phyloP scores from a whole-genome alignment of 2,113 vertebrate species.

The Azemiops feae region DNA sequence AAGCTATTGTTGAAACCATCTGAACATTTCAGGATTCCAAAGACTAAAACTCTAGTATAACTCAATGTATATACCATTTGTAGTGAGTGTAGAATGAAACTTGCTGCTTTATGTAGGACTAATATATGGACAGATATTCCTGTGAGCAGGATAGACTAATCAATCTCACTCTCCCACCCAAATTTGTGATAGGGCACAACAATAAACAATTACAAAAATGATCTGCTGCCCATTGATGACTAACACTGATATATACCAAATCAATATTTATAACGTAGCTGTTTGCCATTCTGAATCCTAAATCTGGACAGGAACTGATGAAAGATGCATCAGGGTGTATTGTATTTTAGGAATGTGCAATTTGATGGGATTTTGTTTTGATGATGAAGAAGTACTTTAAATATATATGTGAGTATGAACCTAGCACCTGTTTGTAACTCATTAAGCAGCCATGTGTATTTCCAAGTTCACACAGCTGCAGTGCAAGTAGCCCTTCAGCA shows the following conservation, averaged over 20 bases:
- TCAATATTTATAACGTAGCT: not conserved
- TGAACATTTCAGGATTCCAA: not conserved
- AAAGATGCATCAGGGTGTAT: not conserved
- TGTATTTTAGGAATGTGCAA: not conserved
- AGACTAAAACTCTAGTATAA: not conserved
- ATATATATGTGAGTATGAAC: not conserved
- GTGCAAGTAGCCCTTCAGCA: not conserved
- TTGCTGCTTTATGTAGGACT: not conserved
- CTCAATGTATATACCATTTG: not conserved
- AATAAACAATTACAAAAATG: not conserved
- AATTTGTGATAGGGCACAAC: not conserved
- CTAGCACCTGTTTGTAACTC: not conserved
- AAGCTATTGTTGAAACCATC: not conserved
- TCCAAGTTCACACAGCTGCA: not conserved
- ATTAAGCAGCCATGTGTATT: not conserved
- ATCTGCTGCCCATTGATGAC: not conserved
- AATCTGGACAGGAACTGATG: not conserved
- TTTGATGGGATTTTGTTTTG: not conserved
- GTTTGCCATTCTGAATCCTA: not conserved
- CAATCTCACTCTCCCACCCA: not conserved
- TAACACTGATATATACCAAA: not conserved
- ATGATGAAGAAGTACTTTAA: not conserved
- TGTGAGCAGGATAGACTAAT: not conserved
- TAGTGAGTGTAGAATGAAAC: not conserved
- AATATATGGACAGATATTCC: not conserved